Percentiles rank a stretch among this genome's conserved stretches.
Evolutionary conservation across 2,113 vertebrate species (phyloP).

Genomic region (Poecile atricapillus): DNA sequence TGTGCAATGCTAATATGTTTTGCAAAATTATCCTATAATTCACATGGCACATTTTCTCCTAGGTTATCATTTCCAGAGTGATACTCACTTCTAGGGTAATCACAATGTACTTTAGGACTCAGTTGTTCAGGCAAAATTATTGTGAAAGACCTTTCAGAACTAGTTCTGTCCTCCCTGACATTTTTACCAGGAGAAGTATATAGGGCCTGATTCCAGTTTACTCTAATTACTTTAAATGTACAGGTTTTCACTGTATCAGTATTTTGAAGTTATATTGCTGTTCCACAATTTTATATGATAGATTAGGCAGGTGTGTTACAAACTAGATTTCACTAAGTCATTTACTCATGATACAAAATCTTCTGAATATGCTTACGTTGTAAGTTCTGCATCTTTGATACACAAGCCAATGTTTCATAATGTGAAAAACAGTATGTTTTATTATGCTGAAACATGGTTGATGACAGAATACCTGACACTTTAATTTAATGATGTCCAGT

Average conservation of each 20-base stretch:
- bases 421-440: neutral
- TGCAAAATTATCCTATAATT: neutral
- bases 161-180: neutral
- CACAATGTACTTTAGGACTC: neutral
- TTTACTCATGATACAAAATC: neutral
- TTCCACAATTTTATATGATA: neutral
- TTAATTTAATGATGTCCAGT: neutral
- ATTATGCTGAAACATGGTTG: neutral
- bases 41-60: neutral
- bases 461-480: neutral
- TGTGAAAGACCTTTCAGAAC: neutral
- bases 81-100: neutral
- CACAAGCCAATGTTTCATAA: neutral
- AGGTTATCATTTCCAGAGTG: neutral
- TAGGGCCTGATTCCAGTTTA: neutral
- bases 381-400: neutral
- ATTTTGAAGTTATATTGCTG: neutral
- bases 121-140: neutral
- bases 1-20: neutral
- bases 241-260: neutral
- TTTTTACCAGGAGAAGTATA: neutral
- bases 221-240: neutral
- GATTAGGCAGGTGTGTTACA: neutral
- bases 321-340: neutral
- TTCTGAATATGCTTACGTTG: neutral